Evolutionary conservation across 2,113 vertebrate genomes (phyloP).

Genomic region (Marcusenius ussheri): DNA sequence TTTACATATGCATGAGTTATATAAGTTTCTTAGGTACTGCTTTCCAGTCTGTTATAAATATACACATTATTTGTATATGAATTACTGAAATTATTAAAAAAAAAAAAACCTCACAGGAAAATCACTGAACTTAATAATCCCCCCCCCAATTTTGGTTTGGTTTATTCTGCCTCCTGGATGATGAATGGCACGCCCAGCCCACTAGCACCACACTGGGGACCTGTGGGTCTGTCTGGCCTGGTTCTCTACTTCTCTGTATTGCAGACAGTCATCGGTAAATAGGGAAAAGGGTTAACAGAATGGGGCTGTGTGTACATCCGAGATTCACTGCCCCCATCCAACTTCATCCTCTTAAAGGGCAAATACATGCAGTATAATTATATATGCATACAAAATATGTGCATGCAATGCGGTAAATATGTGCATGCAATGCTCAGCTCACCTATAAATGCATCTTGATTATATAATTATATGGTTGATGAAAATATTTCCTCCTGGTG

Average conservation of each 20-base stretch:
- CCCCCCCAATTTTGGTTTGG: constrained; percentile 42
- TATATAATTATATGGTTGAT: not conserved
- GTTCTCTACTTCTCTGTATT: constrained; percentile 20
- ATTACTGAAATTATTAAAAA: not conserved
- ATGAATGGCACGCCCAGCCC: constrained; percentile 56
- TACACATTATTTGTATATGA: not conserved
- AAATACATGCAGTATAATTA: constrained; percentile 7
- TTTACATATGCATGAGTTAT: not conserved
- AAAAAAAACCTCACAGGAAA: constrained; percentile 38
- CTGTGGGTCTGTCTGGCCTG: constrained; percentile 33
- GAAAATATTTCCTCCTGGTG: not conserved
- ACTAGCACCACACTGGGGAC: constrained; percentile 41
- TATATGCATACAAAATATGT: not conserved
- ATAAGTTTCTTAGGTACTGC: not conserved
- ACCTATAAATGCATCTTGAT: not conserved
- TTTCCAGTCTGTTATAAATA: not conserved
- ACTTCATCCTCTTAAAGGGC: not conserved
- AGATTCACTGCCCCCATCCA: not conserved
- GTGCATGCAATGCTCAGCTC: not conserved
- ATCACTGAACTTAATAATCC: constrained; percentile 58
- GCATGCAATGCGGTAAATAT: constrained; percentile 23
- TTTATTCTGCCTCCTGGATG: constrained; percentile 46
- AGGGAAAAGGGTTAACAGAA: constrained; percentile 40
- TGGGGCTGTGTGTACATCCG: constrained; percentile 26
- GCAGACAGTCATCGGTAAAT: constrained; percentile 36